Conservation (phyloP, 2,888 invertebrate genomes). For the Caenorhabditis doughertyi region DNA sequence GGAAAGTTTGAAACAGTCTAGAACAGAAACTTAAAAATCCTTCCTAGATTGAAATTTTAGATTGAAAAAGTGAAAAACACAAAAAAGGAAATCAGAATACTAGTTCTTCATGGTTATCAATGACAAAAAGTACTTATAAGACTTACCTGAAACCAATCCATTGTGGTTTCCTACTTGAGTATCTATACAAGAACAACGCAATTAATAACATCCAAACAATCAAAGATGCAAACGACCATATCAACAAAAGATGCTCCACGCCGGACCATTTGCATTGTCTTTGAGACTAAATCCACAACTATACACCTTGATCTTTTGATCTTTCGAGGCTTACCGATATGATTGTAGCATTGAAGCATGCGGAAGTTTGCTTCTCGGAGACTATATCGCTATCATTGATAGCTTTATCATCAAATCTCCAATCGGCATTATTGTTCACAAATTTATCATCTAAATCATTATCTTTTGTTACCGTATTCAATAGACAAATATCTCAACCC, state of each 20-base stretch:
- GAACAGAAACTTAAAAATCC: too few relatives aligned
- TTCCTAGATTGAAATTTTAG: too few relatives aligned
- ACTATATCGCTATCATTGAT: constrained; percentile 71
- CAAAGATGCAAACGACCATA: constrained; percentile 72
- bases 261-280: constrained; percentile 68
- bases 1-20: too few relatives aligned
- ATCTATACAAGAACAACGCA: constrained; percentile 64
- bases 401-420: constrained; percentile 71
- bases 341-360: constrained; percentile 61
- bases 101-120: too few relatives aligned
- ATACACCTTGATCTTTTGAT: background rate
- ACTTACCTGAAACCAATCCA: constrained; percentile 67
- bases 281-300: constrained; percentile 14
- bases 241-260: constrained; percentile 68
- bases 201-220: constrained; percentile 69
- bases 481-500: background rate
- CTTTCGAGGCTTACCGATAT: constrained; percentile 52
- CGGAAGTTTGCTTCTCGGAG: constrained; percentile 55
- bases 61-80: too few relatives aligned
- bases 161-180: constrained; percentile 59
- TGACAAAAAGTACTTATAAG: too few relatives aligned
- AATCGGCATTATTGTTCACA: constrained; percentile 66
- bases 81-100: too few relatives aligned
- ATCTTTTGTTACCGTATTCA: background rate
- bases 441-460: constrained; percentile 55